Base-by-base conservation (phyloP, 2,113 vertebrate species). In the Ciconia boyciana region DNA sequence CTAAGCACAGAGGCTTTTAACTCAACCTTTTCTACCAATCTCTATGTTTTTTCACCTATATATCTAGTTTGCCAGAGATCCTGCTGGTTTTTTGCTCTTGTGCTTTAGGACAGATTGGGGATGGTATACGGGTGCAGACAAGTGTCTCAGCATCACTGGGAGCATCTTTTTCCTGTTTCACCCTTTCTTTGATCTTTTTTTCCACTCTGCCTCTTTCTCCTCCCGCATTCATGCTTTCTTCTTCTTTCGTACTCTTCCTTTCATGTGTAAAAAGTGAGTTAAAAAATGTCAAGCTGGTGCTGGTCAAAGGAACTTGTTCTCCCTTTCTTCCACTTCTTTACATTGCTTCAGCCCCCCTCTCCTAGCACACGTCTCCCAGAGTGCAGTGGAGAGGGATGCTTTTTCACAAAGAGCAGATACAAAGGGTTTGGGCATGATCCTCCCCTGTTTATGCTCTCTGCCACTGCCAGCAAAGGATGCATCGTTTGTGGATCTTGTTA, bases 281-380 rank as follows among this genome's bases (percentile, higher is more conserved):
- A 94, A 81, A 95, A 96, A 93, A 88, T 43, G 90, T 90, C 91
- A 95, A 66, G 75, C 87, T 91, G 62, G 25, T 91, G 84, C 43
- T 95, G 87, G 97, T 97, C 82, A 94, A 95, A 96, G 74, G 89
- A 94, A 82, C 81, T 94, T 83, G 49, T 70, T 95, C 93, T 87
- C 29, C 46, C 20, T 94, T 91, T 95, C 61, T 96, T 92, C 70
- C 44, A 20, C 31, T 94, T 88, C 41, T 41, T 89, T 89, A 91
- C 76, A 87, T 76, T 94, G 82, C 62, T 55, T 84, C 25, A 16
- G 58, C 43, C 49, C 39, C 46, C n/a, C n/a, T 79, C 39, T 91
- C 64, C 52, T 52, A 66, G 64, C 75, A 65, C 22, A 11, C 2
- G 0, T 87, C 87, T 87, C 68, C 36, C 44, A 41, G 58, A 54